Percentiles rank a stretch among this genome's conserved stretches.
phyloP scores from a whole-genome alignment of 2,113 vertebrate genomes.

The Aramus guarauna region DNA sequence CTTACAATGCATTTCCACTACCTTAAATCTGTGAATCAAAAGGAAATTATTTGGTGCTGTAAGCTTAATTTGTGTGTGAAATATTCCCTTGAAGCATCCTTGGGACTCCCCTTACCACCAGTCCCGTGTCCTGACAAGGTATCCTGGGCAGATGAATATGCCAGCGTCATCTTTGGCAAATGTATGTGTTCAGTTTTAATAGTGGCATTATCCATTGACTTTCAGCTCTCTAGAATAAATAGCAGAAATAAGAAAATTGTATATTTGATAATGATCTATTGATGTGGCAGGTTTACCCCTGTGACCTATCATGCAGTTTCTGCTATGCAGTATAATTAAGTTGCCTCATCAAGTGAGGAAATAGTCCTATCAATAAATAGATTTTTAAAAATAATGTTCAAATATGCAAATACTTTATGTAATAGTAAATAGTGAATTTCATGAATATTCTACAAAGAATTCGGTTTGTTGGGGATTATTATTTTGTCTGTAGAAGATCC shows the following conservation, averaged over 20 bases:
- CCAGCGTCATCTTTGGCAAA: not conserved
- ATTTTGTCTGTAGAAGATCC: not conserved
- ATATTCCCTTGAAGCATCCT: not conserved
- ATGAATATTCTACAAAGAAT: not conserved
- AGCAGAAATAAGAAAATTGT: constrained; percentile 5
- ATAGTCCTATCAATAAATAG: not conserved
- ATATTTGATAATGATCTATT: constrained; percentile 10
- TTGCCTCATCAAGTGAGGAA: not conserved
- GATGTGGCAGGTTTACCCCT: constrained; percentile 1
- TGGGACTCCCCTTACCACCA: not conserved
- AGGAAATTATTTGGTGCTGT: not conserved
- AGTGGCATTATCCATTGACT: not conserved
- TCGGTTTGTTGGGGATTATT: not conserved
- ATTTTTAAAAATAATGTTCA: not conserved
- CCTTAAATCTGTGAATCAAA: not conserved
- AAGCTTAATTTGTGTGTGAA: not conserved
- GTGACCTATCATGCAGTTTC: not conserved
- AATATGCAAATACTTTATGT: not conserved
- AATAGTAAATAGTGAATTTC: not conserved
- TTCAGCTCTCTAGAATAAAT: not conserved
- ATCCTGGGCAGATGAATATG: not conserved
- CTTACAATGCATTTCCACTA: not conserved
- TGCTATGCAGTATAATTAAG: constrained; percentile 16
- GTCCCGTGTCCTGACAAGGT: not conserved
- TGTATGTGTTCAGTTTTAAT: not conserved